phyloP scores from a whole-genome alignment of 1,140 invertebrate species.

The Doryteuthis pealeii region DNA sequence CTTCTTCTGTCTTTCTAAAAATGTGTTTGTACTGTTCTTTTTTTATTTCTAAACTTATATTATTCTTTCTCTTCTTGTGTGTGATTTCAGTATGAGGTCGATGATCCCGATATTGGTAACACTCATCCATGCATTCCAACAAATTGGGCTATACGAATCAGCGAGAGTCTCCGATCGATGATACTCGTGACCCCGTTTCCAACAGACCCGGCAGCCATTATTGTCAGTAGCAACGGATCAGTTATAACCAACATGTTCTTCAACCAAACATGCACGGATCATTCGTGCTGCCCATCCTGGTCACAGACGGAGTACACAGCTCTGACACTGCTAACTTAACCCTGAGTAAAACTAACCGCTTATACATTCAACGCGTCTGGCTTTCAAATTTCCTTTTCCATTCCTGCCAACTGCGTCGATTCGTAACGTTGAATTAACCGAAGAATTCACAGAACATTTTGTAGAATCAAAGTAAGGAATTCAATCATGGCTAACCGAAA shows the following conservation, averaged over 20 bases:
- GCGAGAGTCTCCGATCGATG: constrained; percentile 46
- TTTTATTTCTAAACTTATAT: too few species aligned
- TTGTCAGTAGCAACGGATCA: constrained; percentile 76
- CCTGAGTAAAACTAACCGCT: constrained; percentile 40
- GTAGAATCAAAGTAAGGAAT: too few species aligned
- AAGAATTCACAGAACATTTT: too few species aligned
- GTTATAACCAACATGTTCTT: constrained; percentile 91
- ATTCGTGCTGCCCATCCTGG: constrained; percentile 86
- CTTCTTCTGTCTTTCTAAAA: constrained; percentile 4
- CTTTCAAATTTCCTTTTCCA: too few species aligned
- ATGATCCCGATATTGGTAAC: constrained; percentile 76
- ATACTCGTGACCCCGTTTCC: constrained; percentile 78
- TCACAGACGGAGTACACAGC: constrained; percentile 81
- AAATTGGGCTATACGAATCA: constrained; percentile 74
- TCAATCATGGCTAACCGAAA: too few species aligned
- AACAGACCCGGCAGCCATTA: constrained; percentile 74
- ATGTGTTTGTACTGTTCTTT: too few species aligned
- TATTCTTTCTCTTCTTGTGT: too few species aligned
- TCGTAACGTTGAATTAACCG: too few species aligned
- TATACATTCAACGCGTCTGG: constrained; percentile 10
- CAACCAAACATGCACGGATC: constrained; percentile 94
- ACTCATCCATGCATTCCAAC: constrained; percentile 78
- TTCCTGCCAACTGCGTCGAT: too few species aligned
- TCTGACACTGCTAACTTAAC: constrained; percentile 59
- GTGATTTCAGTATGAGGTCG: constrained; percentile 70